Conservation (phyloP, 2,888 invertebrate species). For the Apotomis capreana region DNA sequence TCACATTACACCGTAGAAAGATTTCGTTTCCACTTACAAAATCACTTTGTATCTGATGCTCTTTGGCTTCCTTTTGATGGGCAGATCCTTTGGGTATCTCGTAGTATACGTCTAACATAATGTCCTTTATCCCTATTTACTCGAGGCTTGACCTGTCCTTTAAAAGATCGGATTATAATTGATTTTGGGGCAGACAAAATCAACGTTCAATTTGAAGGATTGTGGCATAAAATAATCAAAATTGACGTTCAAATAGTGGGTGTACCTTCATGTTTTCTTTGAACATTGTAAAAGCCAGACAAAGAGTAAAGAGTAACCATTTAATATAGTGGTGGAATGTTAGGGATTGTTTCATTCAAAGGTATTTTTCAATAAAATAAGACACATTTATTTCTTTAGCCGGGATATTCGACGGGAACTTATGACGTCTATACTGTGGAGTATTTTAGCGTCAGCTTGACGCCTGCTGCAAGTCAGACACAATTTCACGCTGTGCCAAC, state of each 20-base stretch:
- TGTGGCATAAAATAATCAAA: neutral
- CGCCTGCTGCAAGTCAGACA: constrained; percentile 72
- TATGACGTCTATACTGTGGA: constrained; percentile 75
- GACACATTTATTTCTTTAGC: neutral
- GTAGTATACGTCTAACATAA: constrained; percentile 22
- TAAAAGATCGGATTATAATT: constrained; percentile 31
- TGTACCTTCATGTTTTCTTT: neutral
- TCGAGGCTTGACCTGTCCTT: constrained; percentile 22
- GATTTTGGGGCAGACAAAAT: constrained; percentile 22
- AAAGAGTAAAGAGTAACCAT: too few relatives aligned
- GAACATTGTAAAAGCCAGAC: neutral
- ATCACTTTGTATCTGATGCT: constrained; percentile 75
- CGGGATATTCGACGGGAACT: constrained; percentile 59
- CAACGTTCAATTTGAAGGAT: constrained; percentile 11
- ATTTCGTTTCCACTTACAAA: constrained; percentile 79
- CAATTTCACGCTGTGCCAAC: constrained; percentile 81
- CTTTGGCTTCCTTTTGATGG: constrained; percentile 54
- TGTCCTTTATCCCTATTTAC: constrained; percentile 30
- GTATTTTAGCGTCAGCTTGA: constrained; percentile 75
- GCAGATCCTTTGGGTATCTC: constrained; percentile 33
- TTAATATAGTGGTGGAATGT: too few relatives aligned
- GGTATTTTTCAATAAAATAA: neutral
- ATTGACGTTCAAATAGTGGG: neutral
- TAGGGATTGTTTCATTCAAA: neutral
- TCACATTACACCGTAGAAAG: constrained; percentile 72